Evolutionary conservation across 2,888 invertebrate genomes (phyloP), one percentile per base, ranked within the genome.

Genomic region (Callyntrura sp.): DNA sequence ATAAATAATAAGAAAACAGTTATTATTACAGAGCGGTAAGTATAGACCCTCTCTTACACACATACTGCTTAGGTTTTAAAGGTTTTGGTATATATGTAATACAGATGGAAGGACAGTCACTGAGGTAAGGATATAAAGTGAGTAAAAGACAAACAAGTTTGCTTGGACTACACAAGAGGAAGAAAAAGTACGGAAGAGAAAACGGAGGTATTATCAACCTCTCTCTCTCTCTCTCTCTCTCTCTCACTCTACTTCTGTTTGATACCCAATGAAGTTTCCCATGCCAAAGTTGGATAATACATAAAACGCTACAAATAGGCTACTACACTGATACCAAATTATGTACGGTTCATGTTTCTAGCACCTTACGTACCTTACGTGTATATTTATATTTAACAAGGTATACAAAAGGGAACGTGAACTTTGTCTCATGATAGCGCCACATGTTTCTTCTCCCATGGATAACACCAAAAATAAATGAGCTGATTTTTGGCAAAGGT

Each of bases 141-240:
- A 76, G 48, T 23, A 48, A 25, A 70, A 23, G 48, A 76, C 73
- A 76, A 76, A 76, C 73, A 76, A 76, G 23, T 76, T 76, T 76
- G 48, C 73, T 51, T 76, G 45, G 70, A 2, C n/a, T 35, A 35
- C 6, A 35, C 35, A 2, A 6, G 35, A 28, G 35, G 5, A 35
- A 51, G 48, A 11, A 14, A 23, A 76, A 51, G 20, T 23, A 35
- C 51, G 73, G 73, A 76, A 76, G 73, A 51, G 73, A 76, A 70
- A 76, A 35, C 73, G 73, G 48, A 76, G 73, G 73, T 51, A 76
- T 76, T 51, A 76, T 25, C 73, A 76, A 8, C 51, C 45, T 45
- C 20, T 43, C 68, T 43, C 45, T 45, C 70, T 70, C 20, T 17
- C 45, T 70, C 35, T 35, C 3, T 6, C 6, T 35, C 35, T 35